Evolutionary conservation across 2,797 vertebrate species (phyloP).

Genomic region (Psittacula echo): DNA sequence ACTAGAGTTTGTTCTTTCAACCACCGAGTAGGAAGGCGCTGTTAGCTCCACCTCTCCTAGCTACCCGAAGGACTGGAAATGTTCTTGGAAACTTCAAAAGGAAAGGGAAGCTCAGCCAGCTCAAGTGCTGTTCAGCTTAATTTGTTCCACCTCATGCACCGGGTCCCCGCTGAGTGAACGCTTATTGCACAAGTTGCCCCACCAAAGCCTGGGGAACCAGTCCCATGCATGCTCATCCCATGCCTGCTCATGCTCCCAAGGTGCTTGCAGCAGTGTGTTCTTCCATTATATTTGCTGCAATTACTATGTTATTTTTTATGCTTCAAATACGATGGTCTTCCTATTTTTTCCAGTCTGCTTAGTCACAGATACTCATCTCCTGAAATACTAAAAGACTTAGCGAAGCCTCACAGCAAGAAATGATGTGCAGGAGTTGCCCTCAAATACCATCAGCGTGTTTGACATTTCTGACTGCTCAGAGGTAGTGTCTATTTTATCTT

Average conservation of each 20-base stretch:
- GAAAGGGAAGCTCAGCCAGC: background rate
- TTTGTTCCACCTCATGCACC: background rate
- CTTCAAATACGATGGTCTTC: background rate
- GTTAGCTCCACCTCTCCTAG: background rate
- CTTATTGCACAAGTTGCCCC: rapidly evolving
- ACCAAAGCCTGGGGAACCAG: background rate
- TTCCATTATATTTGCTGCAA: background rate
- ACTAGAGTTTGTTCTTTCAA: conserved; percentile 64
- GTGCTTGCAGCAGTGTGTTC: background rate
- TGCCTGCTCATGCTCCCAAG: background rate
- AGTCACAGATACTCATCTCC: background rate
- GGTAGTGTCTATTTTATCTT: background rate
- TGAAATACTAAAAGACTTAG: background rate
- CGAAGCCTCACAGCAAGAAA: background rate
- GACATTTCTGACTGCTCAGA: background rate
- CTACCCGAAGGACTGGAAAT: conserved; percentile 57
- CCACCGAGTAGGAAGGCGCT: conserved; percentile 2
- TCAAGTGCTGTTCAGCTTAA: conserved; percentile 30
- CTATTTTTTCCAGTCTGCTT: background rate
- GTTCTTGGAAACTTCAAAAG: conserved; percentile 19
- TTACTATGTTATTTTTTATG: background rate
- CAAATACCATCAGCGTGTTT: background rate
- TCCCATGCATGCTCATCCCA: rapidly evolving
- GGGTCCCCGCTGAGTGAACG: rapidly evolving
- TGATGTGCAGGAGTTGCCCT: background rate